Base-by-base conservation (phyloP, 2,113 vertebrate genomes). In the Acrocephalus kingi region DNA sequence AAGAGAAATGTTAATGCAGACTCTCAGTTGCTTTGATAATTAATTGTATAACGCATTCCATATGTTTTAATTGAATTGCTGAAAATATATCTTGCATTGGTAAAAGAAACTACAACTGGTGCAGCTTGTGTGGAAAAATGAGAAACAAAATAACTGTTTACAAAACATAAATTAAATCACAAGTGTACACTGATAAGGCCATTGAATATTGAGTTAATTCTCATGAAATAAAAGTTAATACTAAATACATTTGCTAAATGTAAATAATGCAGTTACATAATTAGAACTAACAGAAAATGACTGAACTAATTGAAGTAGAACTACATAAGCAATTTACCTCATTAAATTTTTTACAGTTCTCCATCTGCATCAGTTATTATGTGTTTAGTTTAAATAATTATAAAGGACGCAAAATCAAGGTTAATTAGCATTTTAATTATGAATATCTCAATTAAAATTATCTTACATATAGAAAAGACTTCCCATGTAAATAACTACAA, bases 321-420 rank as follows among this genome's bases (percentile, higher is more conserved):
- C 51, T 92, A 71, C 13, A 4, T 97, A 94, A 92, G 90, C 84
- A 94, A 97, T 97, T 98, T 97, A 80, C 63, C 39, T 95, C 94
- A 96, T 97, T 97, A 97, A 89, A 90, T 84, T 46, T 96, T 96
- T 95, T 96, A 77, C 16, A 81, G 71, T 96, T 96, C 76, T 94
- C 49, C 83, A 96, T 97, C 56, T 97, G 51, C 91, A 93, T 85
- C 63, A 69, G 89, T 97, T 97, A 94, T 93, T 94, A 74, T 37
- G 67, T 84, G 75, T 90, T 96, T 95, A 96, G 92, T 98, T 97
- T 97, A 97, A 98, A 96, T 96, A 96, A 97, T 94, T 97, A 95
- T 93, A 91, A 96, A 95, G 63, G 61, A 93, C 41, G 24, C 24
- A 90, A 94, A 97, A 95, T 96, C 66, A 96, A 97, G 93, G 85